Base-by-base conservation (phyloP, 1,140 invertebrate genomes). In the Drosophila pallidifrons region DNA sequence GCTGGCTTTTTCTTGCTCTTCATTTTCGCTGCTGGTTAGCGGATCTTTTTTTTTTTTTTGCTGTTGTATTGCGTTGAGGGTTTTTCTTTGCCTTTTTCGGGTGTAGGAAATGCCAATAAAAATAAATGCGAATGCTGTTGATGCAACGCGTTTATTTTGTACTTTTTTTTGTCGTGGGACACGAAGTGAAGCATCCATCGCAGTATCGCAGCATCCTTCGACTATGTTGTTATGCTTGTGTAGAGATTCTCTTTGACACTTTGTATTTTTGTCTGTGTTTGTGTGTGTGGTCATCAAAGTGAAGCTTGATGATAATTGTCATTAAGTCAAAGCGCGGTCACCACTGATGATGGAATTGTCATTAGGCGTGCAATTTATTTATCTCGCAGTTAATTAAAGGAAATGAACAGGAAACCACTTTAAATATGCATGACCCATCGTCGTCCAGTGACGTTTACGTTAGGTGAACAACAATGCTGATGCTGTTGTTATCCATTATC, bases 21-120 rank as follows among this genome's bases (percentile, higher is more conserved):
- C 3, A 25, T 25, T 25, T 25, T 20, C 49, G 10, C 15, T 54
- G 16, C 46, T 73, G 70, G 70, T 73, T 73, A 73, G 70, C 55
- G 64, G 70, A 68, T 72, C 13, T 54, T 35, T 54, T 57, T 66
- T 57, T n/a, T n/a, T n/a, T 52, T 57, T 66, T 57, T 52, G 54
- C 38, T 16, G 16, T 13, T 70, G 20, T 25, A 25, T 25, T 11
- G 67, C 59, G 16, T 20, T 51, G 35, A 41, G 55, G 20, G 47
- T 60, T 52, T 60, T 54, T 11, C 41, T 55, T 65, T 15, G n/a
- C 28, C 10, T 59, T 59, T 51, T 43, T 35, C 3, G 3, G 28
- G 41, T 61, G 46, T 28, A 63, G 47, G 45, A 75, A 75, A 71
- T 75, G 73, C 59, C 73, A 75, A 75, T 75, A 75, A 75, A 75